These are phyloP conservation scores for Rhizoglyphus robini DNA, from an alignment of 1,140 invertebrate species.

Conservation along the genomic window DNA sequence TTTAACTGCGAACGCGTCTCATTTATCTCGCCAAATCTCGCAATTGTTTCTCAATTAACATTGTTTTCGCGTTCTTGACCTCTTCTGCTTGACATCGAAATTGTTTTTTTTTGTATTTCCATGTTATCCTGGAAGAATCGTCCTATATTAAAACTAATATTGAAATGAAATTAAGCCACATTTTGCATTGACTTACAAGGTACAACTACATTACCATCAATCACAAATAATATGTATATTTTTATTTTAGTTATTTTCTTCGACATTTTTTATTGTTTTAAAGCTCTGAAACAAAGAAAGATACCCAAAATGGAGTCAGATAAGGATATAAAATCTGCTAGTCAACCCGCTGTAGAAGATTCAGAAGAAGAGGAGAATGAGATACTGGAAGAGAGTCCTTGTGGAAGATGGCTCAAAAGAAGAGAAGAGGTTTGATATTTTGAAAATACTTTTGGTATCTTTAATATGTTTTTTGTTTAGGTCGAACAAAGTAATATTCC, in stretches of 20 bases:
- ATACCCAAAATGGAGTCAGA: background rate
- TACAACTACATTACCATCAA: constrained; percentile 45
- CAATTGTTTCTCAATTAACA: background rate
- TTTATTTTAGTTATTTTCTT: background rate
- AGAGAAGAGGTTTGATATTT: constrained; percentile 67
- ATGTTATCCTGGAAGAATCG: too few relatives aligned
- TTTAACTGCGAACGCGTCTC: background rate
- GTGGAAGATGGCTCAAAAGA: constrained; percentile 93
- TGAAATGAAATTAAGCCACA: background rate
- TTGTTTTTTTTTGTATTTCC: background rate
- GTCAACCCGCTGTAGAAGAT: constrained; percentile 45
- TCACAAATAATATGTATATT: background rate
- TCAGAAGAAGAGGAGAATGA: constrained; percentile 81
- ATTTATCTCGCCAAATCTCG: background rate
- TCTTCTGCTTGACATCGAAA: background rate
- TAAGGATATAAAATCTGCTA: constrained; percentile 16
- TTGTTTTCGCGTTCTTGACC: background rate
- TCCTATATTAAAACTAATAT: background rate
- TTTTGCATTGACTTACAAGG: background rate
- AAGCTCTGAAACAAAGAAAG: too few relatives aligned
- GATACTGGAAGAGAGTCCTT: constrained; percentile 94
- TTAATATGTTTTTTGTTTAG: constrained; percentile 38
- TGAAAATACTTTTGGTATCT: background rate
- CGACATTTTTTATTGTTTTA: background rate
- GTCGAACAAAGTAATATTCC: constrained; percentile 96